phyloP scores from a whole-genome alignment of 2,113 vertebrate species.

The Athene noctua region DNA sequence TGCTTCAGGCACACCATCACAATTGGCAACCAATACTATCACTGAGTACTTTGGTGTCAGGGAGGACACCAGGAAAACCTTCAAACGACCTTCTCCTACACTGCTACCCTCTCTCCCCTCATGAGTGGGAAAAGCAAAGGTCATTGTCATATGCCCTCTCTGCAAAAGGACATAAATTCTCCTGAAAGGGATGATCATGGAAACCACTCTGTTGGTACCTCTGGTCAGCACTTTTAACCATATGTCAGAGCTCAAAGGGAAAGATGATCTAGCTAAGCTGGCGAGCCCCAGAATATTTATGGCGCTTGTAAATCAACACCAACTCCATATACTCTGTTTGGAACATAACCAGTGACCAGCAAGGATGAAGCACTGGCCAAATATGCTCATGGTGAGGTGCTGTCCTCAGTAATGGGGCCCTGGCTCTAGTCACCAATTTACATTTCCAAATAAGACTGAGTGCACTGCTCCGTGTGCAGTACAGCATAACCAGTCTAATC shows the following conservation, averaged over 20 bases:
- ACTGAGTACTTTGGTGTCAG: not conserved
- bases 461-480: not conserved
- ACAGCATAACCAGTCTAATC: not conserved
- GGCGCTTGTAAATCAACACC: conserved; percentile 11
- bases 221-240: not conserved
- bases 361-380: not conserved
- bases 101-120: no score
- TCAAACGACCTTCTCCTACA: not conserved
- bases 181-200: not conserved
- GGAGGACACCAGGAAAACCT: not conserved
- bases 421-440: not conserved
- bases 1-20: not conserved
- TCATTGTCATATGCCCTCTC: not conserved
- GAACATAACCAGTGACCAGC: not conserved
- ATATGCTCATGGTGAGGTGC: not conserved
- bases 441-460: conserved; percentile 46
- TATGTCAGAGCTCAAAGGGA: not conserved
- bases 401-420: not conserved
- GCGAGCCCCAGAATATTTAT: not conserved
- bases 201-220: not conserved
- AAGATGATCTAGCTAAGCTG: not conserved
- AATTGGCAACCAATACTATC: not conserved
- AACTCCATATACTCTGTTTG: not conserved
- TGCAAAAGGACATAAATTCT: not conserved
- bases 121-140: not conserved